Evolutionary conservation across 2,888 invertebrate species (phyloP).

Genomic region (Ectemnius continuus): DNA sequence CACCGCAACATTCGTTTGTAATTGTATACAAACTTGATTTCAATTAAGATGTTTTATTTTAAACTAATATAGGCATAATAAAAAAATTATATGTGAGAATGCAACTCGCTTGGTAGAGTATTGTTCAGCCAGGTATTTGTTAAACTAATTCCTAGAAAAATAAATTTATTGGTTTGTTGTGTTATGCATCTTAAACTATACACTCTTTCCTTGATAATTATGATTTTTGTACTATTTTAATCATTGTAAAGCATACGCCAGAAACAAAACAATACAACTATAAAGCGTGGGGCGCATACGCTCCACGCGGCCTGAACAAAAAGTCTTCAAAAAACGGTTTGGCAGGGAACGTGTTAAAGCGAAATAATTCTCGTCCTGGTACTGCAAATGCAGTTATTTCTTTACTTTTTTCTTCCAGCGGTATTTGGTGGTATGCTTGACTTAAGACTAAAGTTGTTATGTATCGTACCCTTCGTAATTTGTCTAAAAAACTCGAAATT

Average conservation of each 20-base stretch:
- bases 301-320: constrained; percentile 11
- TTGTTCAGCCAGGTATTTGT: too few species aligned
- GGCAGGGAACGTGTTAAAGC: constrained; percentile 7
- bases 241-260: constrained; percentile 24
- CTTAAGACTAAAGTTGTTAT: too few species aligned
- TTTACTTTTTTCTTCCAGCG: too few species aligned
- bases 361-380: too few species aligned
- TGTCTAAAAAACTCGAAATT: too few species aligned
- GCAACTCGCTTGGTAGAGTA: constrained; percentile 4
- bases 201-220: constrained; percentile 28
- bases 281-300: constrained; percentile 17
- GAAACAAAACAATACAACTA: constrained; percentile 23
- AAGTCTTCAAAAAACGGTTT: constrained; percentile 12
- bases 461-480: too few species aligned
- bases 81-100: constrained; percentile 10
- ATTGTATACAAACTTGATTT: constrained; percentile 9
- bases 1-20: constrained; percentile 3
- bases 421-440: too few species aligned
- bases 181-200: constrained; percentile 19
- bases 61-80: constrained; percentile 4
- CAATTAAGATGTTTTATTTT: constrained; percentile 4
- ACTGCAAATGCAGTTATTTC: too few species aligned
- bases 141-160: constrained; percentile 16
- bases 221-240: constrained; percentile 24
- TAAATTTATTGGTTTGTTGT: constrained; percentile 22